Base-by-base conservation (phyloP, 1,140 invertebrate genomes). In the Mycetomoellerius zeteki region DNA sequence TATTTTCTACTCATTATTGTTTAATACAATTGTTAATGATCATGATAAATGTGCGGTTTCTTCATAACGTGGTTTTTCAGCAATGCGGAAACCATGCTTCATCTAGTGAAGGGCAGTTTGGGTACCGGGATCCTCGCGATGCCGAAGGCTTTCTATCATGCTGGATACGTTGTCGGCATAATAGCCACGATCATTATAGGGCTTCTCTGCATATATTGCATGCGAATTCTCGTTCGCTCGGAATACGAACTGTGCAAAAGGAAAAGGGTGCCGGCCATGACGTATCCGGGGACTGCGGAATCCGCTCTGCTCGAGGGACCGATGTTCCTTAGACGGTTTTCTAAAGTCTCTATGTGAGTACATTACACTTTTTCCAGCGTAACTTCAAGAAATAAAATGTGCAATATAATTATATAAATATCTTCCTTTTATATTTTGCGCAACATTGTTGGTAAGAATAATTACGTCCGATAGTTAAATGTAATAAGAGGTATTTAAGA, bases 101-200 rank as follows among this genome's bases (percentile, higher is more conserved):
- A 98, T 93, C 92, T 98, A 80, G 92, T 98, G 33, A 98, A 98
- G 92, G 98, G 97, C 24, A 98, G 98, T 92, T 96, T 99, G 64
- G 98, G 98, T 16, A 98, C 98, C 0, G 98, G 98, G 12, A 98
- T 99, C 77, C 94, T 99, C 67, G 98, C 98, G 37, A 98, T 99
- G 97, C 98, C 98, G 1, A 96, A 96, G 88, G 98, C 98, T 0
- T 97, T 98, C 64, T 95, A 96, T 60, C 96, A 98, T 93, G 96
- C 98, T 19, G 98, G 98, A 52, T 96, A 98, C 80, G 84, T 96
- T 0, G 93, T 97, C 56, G 97, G 97, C n/a, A 92, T 96, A 1
- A 91, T 97, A 19, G 97, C 97, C 3, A 97, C 97, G 2, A 89
- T 97, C 5, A 87, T 97, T 0, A 97, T 98, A 86, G 98, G 97